A percentile compares a stretch with the other conserved stretches of the same genome.
Conservation (phyloP, 1,140 invertebrate species). For the Drosophila kanapiae region DNA sequence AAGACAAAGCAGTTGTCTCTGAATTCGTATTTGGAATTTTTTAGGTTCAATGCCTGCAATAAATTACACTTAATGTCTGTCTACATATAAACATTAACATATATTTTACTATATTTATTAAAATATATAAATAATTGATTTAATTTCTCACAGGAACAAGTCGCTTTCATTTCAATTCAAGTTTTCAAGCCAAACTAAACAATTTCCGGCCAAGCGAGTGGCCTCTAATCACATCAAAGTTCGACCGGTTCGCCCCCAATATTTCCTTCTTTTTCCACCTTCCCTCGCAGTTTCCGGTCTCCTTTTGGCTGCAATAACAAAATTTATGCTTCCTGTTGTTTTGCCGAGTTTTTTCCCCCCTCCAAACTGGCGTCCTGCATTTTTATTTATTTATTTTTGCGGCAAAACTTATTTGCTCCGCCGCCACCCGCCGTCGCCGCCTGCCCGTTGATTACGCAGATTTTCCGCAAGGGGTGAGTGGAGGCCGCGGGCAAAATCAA, state of each 20-base stretch:
- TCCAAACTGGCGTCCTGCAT: constrained; percentile 21
- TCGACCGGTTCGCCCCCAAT: constrained; percentile 19
- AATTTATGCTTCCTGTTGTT: constrained; percentile 67
- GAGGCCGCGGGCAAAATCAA: constrained; percentile 39
- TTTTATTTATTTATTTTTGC: constrained; percentile 74
- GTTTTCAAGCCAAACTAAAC: constrained; percentile 21
- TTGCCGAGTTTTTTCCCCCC: constrained; percentile 18
- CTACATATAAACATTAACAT: too few species aligned
- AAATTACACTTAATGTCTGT: too few species aligned
- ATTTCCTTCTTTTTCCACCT: constrained; percentile 1
- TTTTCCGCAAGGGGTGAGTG: constrained; percentile 19
- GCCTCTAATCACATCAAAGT: constrained; percentile 58
- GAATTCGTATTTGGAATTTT: too few species aligned
- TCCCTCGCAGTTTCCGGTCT: constrained; percentile 2
- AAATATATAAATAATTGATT: too few species aligned
- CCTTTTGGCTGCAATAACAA: constrained; percentile 25
- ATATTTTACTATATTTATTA: too few species aligned
- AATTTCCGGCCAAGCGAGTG: constrained; percentile 31
- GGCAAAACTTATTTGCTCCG: constrained; percentile 65
- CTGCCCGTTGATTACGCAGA: constrained; percentile 56
- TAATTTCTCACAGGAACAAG: background rate
- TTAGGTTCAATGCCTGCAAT: too few species aligned
- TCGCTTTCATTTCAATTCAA: constrained; percentile 8
- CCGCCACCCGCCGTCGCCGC: background rate
- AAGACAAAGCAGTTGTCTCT: too few species aligned